Base-by-base conservation (phyloP, 2,113 vertebrate species). In the Haplochromis burtoni region DNA sequence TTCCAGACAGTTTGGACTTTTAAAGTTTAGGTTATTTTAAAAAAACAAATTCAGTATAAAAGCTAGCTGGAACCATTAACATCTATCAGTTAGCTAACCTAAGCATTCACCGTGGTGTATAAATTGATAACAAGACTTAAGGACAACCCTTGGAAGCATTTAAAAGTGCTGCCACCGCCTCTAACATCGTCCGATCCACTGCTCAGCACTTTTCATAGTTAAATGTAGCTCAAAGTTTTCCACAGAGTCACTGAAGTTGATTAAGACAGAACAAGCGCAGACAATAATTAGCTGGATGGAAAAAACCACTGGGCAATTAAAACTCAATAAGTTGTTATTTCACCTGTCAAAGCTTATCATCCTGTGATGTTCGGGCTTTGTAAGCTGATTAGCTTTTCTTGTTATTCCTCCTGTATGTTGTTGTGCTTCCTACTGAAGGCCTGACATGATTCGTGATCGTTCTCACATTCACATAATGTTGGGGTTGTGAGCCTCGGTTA, bases 321-420 rank as follows among this genome's bases (percentile, higher is more conserved):
- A 81, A 66, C 42, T 76, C 71, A 76, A 47, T 76, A 76, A 31
- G n/a, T 57, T 82, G 54, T 57, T 40, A 6, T 79, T 63, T 42
- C 7, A 68, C 49, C 84, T 54, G 81, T 89, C 87, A 88, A 59
- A 86, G 17, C 45, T n/a, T 54, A 83, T 86, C 86, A n/a, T 17
- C 29, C 17, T 9, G 40, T 26, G 42, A 51, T 73, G 53, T 79
- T 81, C 4, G 24, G 53, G 1, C 54, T 66, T 57, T 19, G 9
- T 78, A 53, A 92, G 24, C 87, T 54, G 87, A 89, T 93, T 83
- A 88, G 83, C 81, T 85, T n/a, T 6, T 59, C 76, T 29, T 84
- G 78, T 85, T 79, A 13, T 83, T 87, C 87, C 81, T 80, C 57
- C 24, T 24, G 66, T 33, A 71, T 86, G 13, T 35, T 55, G 63